phyloP scores from a whole-genome alignment of 2,888 invertebrate genomes.

The Cheilosia impressa region DNA sequence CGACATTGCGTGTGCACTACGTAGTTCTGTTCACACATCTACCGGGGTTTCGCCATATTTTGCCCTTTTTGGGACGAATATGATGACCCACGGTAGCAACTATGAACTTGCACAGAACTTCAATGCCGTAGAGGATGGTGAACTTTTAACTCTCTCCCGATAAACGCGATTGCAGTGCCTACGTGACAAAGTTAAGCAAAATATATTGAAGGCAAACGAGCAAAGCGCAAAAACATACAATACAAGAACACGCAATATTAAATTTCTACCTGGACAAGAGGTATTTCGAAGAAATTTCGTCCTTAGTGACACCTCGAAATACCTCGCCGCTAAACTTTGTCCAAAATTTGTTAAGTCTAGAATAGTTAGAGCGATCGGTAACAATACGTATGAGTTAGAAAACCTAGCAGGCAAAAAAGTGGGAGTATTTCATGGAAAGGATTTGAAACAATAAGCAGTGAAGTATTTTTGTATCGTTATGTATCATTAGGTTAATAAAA shows the following conservation, averaged over 20 bases:
- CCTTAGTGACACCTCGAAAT: not conserved
- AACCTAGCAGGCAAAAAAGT: not conserved
- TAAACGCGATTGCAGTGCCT: not conserved
- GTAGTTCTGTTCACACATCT: not conserved
- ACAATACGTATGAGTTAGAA: not conserved
- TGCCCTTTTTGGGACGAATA: not conserved
- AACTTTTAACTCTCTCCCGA: conserved; percentile 9
- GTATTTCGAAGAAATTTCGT: not conserved
- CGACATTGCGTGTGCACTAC: not conserved
- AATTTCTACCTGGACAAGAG: not conserved
- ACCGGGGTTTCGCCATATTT: not conserved
- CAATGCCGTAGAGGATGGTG: not conserved
- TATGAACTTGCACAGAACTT: not conserved
- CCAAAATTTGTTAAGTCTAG: not conserved
- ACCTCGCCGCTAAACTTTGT: not conserved
- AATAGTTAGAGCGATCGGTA: not conserved
- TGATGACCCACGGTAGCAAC: not conserved
- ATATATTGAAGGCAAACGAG: conserved; percentile 39
- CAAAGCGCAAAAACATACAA: conserved; percentile 15
- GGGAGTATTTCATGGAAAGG: not conserved
- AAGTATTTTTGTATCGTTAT: too few species aligned
- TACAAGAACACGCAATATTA: not conserved
- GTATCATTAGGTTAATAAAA: too few species aligned
- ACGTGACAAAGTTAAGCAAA: conserved; percentile 3
- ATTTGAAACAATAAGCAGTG: not conserved